Base-by-base conservation (phyloP, 2,113 vertebrate species). In the Carlito syrichta region DNA sequence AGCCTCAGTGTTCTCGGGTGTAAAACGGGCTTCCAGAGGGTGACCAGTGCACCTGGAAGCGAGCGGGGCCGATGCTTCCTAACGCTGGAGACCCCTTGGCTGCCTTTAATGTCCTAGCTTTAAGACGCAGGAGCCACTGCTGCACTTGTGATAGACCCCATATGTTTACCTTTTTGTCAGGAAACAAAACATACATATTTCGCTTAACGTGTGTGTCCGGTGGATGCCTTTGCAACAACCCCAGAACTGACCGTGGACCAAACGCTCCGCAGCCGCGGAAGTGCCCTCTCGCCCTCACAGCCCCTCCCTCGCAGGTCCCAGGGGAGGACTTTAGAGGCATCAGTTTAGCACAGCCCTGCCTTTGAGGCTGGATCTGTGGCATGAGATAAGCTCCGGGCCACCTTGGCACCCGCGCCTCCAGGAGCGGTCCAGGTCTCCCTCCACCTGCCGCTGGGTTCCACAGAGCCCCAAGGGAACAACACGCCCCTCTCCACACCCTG, bases 331-430 rank as follows among this genome's bases (percentile, higher is more conserved):
- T n/a, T n/a, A n/a, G n/a, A n/a, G n/a, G n/a, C n/a, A n/a, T n/a
- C n/a, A n/a, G n/a, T n/a, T n/a, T n/a, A n/a, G n/a, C n/a, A 6
- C 32, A 27, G 17, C 8, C n/a, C 20, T 27, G 40, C 56, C 22
- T 85, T 23, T 2, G 48, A 73, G 23, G 66, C 63, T 7, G 84
- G 54, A 17, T 84, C 30, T 48, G n/a, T 19, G 58, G 60, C 38
- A 38, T 14, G n/a, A 17, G 20, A 2, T 2, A 25, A n/a, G 1
- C 4, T 13, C 7, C 3, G 16, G 56, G 40, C 25, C 48, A 9
- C 14, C 11, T 25, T 13, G 7, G 40, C 12, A 8, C 66, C 73
- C 19, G n/a, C 8, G 82, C 12, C 78, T 6, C 4, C 27, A 5
- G 20, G 35, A 12, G n/a, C 25, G 35, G 32, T 5, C 56, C 50